Base-by-base conservation (phyloP, 2,113 vertebrate genomes). In the Alaudala cheleensis region DNA sequence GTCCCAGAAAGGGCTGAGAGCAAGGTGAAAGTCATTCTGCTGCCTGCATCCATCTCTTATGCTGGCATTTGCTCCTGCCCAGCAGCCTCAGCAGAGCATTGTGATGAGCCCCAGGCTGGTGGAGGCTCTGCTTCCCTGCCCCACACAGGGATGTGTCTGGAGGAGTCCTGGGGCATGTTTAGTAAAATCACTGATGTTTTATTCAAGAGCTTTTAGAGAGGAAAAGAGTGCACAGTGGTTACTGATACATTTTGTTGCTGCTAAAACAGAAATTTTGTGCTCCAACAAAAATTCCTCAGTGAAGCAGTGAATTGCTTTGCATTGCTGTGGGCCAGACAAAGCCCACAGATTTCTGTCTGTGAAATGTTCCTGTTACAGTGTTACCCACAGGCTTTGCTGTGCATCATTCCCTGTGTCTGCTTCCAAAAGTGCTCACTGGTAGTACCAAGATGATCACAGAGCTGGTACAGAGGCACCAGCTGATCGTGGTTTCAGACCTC, bases 191-290 rank as follows among this genome's bases (percentile, higher is more conserved):
- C 17, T 60, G 61, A 87, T 95, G 90, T 82, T 96, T 96, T 94
- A 96, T 93, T 93, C 95, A 95, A 23, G 29, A 91, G 61, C 90
- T 89, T 82, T 47, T 44, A 34, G 50, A 89, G 37, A 76, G 29
- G 28, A 65, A 42, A 72, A 50, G 19, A 85, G 37, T 34, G 53
- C 50, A 39, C 25, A 37, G 65, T 39, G 14, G 31, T 86, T 93
- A 77, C 62, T 4, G 26, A 85, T 51, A 78, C 33, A 47, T 71
- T 78, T 81, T 24, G 26, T 25, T 66, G 40, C 49, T 84, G 39
- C 31, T 69, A 77, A 62, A 85, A 57, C 58, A 77, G 54, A 45
- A 42, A 39, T 76, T 69, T 45, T 45, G 25, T 76, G 50, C 62
- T 79, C 19, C 16, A 64, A 54, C 18, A 51, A n/a, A 15, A 53